phyloP scores from a whole-genome alignment of 2,888 invertebrate genomes.

The Microdon myrmicae region DNA sequence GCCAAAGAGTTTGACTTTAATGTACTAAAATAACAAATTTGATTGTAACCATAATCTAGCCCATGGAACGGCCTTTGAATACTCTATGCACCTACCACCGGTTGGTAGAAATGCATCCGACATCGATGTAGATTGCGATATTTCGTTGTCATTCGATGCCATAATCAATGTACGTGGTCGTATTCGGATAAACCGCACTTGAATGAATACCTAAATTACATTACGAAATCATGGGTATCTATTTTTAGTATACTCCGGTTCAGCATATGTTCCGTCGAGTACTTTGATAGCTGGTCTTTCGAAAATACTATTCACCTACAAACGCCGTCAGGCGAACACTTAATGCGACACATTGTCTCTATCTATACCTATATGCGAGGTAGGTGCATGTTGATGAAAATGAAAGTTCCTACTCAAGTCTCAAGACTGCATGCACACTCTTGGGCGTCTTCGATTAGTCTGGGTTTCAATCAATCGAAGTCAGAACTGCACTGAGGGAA shows the following conservation, averaged over 20 bases:
- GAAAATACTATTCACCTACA: conserved; percentile 36
- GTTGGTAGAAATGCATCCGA: too few relatives aligned
- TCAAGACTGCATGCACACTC: too few relatives aligned
- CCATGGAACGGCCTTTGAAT: too few relatives aligned
- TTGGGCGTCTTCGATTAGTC: too few relatives aligned
- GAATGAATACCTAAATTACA: conserved; percentile 25
- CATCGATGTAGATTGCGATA: conserved; percentile 22
- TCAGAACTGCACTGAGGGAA: too few relatives aligned
- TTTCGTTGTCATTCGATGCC: conserved; percentile 34
- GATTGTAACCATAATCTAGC: too few relatives aligned
- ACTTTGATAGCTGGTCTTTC: conserved; percentile 15
- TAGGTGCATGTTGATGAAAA: conserved; percentile 25
- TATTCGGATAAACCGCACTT: conserved; percentile 37
- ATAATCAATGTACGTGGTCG: conserved; percentile 7
- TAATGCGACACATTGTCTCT: background rate
- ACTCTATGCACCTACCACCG: too few relatives aligned
- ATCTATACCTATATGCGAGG: conserved; percentile 5
- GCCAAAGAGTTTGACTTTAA: too few relatives aligned
- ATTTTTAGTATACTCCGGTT: conserved; percentile 11
- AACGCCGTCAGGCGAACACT: background rate
- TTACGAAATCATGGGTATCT: conserved; percentile 33
- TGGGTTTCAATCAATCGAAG: too few relatives aligned
- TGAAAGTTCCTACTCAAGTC: conserved; percentile 37
- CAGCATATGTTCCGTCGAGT: conserved; percentile 3
- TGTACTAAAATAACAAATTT: too few relatives aligned